Evolutionary conservation across 2,888 invertebrate genomes (phyloP), one percentile per base, ranked within the genome.

Genomic region (Drosophila demipolita): DNA sequence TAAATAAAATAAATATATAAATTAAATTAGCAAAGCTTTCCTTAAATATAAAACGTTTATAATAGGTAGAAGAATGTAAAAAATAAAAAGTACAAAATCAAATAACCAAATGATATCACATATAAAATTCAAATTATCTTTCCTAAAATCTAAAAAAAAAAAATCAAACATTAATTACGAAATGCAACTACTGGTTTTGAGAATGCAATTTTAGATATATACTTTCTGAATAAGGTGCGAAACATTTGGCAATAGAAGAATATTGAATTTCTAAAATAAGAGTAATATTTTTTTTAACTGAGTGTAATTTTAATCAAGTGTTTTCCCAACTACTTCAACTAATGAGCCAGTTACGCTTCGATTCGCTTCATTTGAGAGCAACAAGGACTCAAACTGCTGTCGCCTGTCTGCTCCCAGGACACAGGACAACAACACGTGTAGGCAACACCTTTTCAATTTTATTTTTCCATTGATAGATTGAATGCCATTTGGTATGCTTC

Each of bases 401-500:
- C 29, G 26, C 55, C 57, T 23, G 57, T 15, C 17, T 23, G 17
- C 23, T 61, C 20, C 1, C 32, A 23, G 55, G 66, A 73, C 66
- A 1, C 32, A 23, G 55, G 66, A 73, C 66, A 66, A 54, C 48
- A 70, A 82, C 82, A 87, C 81, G 75, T 90, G 80, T 84, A 84
- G 73, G 71, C 66, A 75, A 87, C 83, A 89, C 90, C 88, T 89
- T 79, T 75, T 79, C 62, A 59, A 38, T 62, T 72, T 57, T 65
- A 45, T 38, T 59, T 49, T 80, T 85, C 78, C 49, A 15, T 66
- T 67, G 65, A 68, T 72, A 64, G 65, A 75, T 80, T 75, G 58
- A 84, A 80, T 78, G 63, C 45, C 61, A 87, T 89, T 87, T 87
- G 85, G 69, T 75, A 91, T 70, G 90, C 82, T 82, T 90, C 83